A percentile compares a stretch with the other conserved stretches of the same genome.
Evolutionary conservation across 2,797 vertebrate species (phyloP).

Genomic region (Hipposideros larvatus): DNA sequence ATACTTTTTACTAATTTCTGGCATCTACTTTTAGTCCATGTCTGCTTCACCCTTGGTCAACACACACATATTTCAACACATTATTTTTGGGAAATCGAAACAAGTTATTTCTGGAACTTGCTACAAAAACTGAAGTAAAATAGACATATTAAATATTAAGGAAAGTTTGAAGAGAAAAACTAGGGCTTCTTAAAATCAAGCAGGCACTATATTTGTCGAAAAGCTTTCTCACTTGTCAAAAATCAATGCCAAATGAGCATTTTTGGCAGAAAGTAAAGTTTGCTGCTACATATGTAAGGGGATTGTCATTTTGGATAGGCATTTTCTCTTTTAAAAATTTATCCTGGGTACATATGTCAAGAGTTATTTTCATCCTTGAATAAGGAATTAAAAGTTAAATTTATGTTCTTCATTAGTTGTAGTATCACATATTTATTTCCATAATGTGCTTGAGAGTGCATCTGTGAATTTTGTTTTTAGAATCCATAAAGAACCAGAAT

Average conservation of each 20-base stretch:
- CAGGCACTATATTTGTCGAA: background rate
- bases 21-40: background rate
- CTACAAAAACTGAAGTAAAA: slow-evolving; percentile 6
- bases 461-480: slow-evolving; percentile 85
- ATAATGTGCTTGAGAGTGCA: slow-evolving; percentile 80
- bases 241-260: slow-evolving; percentile 30
- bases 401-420: slow-evolving; percentile 82
- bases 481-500: slow-evolving; percentile 66
- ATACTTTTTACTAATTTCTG: background rate
- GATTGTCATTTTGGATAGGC: slow-evolving; percentile 61
- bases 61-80: background rate
- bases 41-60: background rate
- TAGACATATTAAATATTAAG: background rate
- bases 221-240: slow-evolving; percentile 63
- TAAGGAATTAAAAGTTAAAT: slow-evolving; percentile 83
- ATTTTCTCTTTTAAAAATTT: slow-evolving; percentile 63
- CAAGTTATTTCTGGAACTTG: slow-evolving; percentile 47
- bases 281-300: slow-evolving; percentile 32
- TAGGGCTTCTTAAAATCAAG: slow-evolving; percentile 30
- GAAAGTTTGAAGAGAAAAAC: slow-evolving; percentile 2
- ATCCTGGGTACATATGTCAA: slow-evolving; percentile 62
- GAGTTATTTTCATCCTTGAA: slow-evolving; percentile 85
- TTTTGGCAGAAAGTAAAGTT: slow-evolving; percentile 58
- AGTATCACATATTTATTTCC: slow-evolving; percentile 81
- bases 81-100: slow-evolving; percentile 44